Base-by-base conservation (phyloP, 2,797 vertebrate species). In the Mormyrops attenuatus region DNA sequence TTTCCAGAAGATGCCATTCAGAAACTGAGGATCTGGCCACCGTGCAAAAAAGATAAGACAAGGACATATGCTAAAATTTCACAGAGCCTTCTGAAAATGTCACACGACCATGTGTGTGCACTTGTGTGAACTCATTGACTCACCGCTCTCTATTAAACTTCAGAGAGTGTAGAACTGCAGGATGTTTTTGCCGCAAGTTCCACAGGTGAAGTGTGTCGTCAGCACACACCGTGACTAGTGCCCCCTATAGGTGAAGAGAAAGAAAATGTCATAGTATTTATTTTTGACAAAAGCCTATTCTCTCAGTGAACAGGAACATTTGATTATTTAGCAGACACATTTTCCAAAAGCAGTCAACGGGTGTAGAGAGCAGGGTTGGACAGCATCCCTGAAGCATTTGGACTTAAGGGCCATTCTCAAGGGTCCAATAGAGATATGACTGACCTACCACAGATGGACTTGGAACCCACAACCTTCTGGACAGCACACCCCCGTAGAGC, bases 91-190 rank as follows among this genome's bases (percentile, higher is more conserved):
- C 34, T 80, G 26, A 44, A 80, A 44, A 80, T 80, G 5, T 26
- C 22, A 85, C 87, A 63, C 15, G 66, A 73, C 13, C 15, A 30
- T 89, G 82, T n/a, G 13, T 53, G 15, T 52, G 34, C 66, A 38
- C 30, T 2, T 5, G 22, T 63, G 84, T 89, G 63, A 44, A n/a
- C 50, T 52, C 7, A 85, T 1, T 1, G 15, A 80, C 96, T 96
- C 95, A 99, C 98, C 98, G 95, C 94, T 99, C 98, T 94, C 98
- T 97, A 94, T 98, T 99, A 95, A 99, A 99, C 94, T 98, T 99
- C 91, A 99, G 97, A n/a, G 98, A 99, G 94, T 99, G 98, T 88
- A 99, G 97, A 93, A 99, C 93, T 47, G 98, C 98, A 7, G 98
- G 98, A 22, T 97, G 96, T 91, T 98, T 98, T 94, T 99, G 98